Evolutionary conservation across 64 coral and sea anemone genomes (phyloP).

Genomic region (Montipora sp.): DNA sequence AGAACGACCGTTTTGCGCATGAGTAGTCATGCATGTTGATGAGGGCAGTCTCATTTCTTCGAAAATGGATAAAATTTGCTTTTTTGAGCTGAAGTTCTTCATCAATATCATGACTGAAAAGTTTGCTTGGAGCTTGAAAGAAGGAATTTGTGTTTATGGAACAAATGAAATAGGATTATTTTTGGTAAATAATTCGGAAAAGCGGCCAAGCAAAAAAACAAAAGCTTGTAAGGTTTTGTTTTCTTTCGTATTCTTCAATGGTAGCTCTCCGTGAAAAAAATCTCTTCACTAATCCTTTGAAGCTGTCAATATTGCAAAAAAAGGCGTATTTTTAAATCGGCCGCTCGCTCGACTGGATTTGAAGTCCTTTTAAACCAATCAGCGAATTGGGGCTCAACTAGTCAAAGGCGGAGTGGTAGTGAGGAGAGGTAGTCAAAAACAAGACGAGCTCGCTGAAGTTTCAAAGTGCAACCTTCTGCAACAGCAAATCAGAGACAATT

Average conservation of each 20-base stretch:
- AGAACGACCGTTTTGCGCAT: neutral
- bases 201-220: slow-evolving; percentile 13
- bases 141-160: too few relatives aligned
- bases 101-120: neutral
- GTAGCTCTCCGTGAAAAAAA: slow-evolving; percentile 54
- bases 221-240: slow-evolving; percentile 7
- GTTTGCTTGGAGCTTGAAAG: neutral
- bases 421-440: neutral
- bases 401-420: neutral
- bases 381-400: neutral
- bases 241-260: slow-evolving; percentile 9
- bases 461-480: neutral
- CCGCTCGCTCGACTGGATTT: neutral
- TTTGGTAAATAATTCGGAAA: neutral
- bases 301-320: slow-evolving; percentile 42
- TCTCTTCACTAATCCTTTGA: slow-evolving; percentile 9
- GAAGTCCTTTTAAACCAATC: slow-evolving; percentile 32
- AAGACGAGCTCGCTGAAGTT: neutral
- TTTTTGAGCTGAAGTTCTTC: neutral
- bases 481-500: neutral
- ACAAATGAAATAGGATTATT: neutral
- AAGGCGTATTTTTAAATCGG: neutral
- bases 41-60: neutral
- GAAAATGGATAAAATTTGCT: neutral
- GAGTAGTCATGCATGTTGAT: slow-evolving; percentile 7